Evolutionary conservation across 1,140 invertebrate species (phyloP), one percentile per base, ranked within the genome.

Genomic region (Hycleus phaleratus): DNA sequence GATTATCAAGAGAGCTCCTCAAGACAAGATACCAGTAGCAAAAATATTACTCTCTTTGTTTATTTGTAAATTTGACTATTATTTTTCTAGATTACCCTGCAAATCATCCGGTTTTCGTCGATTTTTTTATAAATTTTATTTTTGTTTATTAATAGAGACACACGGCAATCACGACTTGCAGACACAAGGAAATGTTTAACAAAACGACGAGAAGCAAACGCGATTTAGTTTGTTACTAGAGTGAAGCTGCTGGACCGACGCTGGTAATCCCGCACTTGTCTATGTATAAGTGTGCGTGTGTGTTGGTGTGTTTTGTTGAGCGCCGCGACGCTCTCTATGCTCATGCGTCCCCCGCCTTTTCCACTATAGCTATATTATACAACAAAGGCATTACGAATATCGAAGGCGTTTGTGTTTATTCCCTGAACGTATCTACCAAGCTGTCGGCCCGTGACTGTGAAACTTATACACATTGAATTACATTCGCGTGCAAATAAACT

Each of bases 371-470:
- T 11, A 42, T 11, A 46, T 51, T 46, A 60, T 63, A 66, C 68
- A 67, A 70, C 68, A 71, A 70, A 65, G 69, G 66, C 67, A 69
- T 71, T 70, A 68, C 53, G 67, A 63, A 66, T 62, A 68, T 70
- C 68, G 64, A 58, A 70, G 66, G 66, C 68, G 69, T 69, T 71
- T 69, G 66, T 71, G 70, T 71, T 72, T 72, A 72, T 72, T 72
- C 70, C 70, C 70, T 55, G 65, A 72, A 71, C 68, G 66, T 62
- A 71, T 70, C 66, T 67, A 68, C 45, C 56, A 62, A 67, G 61
- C 61, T 67, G 68, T 69, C 69, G 68, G 68, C 56, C 63, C 59
- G 64, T 67, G 66, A 70, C 65, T 65, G 44, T 54, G 53, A 53
- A 61, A 58, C 58, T 61, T 64, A 53, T 26, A 38, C 47, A 55